Evolutionary conservation across 2,113 vertebrate genomes (phyloP), one percentile per base, ranked within the genome.

Genomic region (Fulmarus glacialis): DNA sequence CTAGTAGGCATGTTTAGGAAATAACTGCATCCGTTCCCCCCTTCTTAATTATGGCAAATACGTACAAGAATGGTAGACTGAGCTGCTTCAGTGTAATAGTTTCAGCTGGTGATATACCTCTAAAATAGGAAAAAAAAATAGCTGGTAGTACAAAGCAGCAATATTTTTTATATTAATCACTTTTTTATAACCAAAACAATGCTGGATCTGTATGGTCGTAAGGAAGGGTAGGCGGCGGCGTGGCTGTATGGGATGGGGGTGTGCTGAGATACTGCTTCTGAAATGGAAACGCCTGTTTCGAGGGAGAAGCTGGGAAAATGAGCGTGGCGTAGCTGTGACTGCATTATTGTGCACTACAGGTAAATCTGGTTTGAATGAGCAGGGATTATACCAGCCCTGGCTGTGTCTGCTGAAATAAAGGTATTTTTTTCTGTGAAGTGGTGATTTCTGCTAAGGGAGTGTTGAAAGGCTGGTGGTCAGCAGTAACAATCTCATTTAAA

Each of bases 181-280:
- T 30, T 36, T 48, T 71, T 87, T 64, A 2, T 36, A 11, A 17
- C 15, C 23, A 3, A 9, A 18, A 9, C 0, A 0, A 17, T 15
- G 47, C 56, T 30, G 70, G 59, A 6, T 60, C 18, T 7, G 60
- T 4, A 1, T 0, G 26, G 50, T n/a, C 3, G 1, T 1, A 3
- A 32, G 72, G 77, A 8, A 4, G 15, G 3, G 5, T 1, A 4
- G 27, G 56, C 5, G 12, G 32, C 27, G 9, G 45, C 2, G 6
- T 3, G 14, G 34, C 3, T 2, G 43, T 3, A 2, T 1, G 48
- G 72, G 29, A 8, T 6, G 48, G 73, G 11, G 29, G 13, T 6
- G 21, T 15, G 34, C 13, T 11, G 67, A 4, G 78, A 23, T 23
- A 1, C 11, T 8, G 34, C 14, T 40, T 5, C 29, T 6, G 11